phyloP scores from a whole-genome alignment of 2,888 invertebrate species.

The Drosophila macrothrix region DNA sequence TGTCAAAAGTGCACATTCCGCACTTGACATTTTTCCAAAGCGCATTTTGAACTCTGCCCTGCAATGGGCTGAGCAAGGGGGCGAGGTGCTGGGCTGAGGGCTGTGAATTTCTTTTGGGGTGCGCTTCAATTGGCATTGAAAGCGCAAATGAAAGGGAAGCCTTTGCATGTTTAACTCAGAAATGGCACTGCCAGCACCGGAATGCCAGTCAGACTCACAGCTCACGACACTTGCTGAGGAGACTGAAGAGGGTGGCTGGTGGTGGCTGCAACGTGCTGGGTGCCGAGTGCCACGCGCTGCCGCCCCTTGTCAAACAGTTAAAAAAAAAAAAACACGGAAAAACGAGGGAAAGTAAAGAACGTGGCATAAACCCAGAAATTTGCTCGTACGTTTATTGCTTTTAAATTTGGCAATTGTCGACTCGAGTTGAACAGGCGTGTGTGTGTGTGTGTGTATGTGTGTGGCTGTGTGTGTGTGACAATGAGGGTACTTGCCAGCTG shows the following conservation, averaged over 20 bases:
- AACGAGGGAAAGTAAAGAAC: constrained; percentile 39
- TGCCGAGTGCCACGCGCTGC: constrained; percentile 49
- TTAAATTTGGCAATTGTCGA: constrained; percentile 81
- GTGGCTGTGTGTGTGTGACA: constrained; percentile 40
- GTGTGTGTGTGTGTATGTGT: constrained; percentile 19
- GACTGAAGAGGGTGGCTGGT: background rate
- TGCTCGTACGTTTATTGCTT: constrained; percentile 80
- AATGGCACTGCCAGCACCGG: constrained; percentile 62
- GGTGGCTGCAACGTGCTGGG: constrained; percentile 1
- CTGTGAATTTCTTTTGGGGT: constrained; percentile 21
- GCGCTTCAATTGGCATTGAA: constrained; percentile 70
- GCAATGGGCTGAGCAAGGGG: background rate
- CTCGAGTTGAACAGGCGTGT: constrained; percentile 29
- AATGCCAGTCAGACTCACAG: constrained; percentile 54
- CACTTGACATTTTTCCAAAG: constrained; percentile 80
- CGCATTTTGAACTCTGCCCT: constrained; percentile 68
- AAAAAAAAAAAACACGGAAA: constrained; percentile 37
- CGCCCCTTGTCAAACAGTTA: constrained; percentile 63
- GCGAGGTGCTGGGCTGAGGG: background rate
- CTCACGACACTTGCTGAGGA: constrained; percentile 23
- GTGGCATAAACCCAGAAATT: constrained; percentile 69
- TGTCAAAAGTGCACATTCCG: constrained; percentile 83
- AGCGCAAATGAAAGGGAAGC: constrained; percentile 75
- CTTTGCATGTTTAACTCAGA: constrained; percentile 56
- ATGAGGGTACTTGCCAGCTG: constrained; percentile 54